These are phyloP conservation scores for Ornithoptera priamus DNA, from an alignment of 2,888 invertebrate genomes.

Conservation along the genomic window DNA sequence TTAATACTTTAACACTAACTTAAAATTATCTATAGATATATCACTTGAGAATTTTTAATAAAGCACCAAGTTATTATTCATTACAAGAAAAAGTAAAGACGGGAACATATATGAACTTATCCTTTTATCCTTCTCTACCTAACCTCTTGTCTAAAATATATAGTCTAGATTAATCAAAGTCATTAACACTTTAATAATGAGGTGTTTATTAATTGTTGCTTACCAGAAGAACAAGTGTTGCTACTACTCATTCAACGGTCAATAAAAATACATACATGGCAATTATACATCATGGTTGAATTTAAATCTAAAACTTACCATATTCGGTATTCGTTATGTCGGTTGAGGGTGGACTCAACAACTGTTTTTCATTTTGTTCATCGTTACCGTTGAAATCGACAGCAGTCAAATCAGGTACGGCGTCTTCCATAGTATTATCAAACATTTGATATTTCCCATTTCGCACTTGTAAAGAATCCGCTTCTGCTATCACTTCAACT, in stretches of 20 bases:
- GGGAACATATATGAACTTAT: too few relatives aligned
- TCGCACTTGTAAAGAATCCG: constrained; percentile 50
- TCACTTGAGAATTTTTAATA: too few relatives aligned
- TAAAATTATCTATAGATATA: not conserved
- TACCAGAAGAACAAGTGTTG: too few relatives aligned
- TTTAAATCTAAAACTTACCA: constrained; percentile 51
- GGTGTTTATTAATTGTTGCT: too few relatives aligned
- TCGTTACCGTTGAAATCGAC: constrained; percentile 48
- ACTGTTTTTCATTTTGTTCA: constrained; percentile 60
- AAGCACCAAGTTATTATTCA: too few relatives aligned
- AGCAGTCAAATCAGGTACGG: constrained; percentile 52
- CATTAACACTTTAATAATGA: too few relatives aligned
- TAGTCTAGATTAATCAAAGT: too few relatives aligned
- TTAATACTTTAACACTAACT: not conserved
- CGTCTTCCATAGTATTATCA: constrained; percentile 56
- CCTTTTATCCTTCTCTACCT: too few relatives aligned
- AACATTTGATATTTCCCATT: constrained; percentile 69
- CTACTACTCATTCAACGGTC: too few relatives aligned
- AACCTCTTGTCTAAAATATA: too few relatives aligned
- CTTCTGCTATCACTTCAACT: constrained; percentile 51
- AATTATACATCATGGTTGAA: not conserved
- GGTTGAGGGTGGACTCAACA: constrained; percentile 52
- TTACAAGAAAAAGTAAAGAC: too few relatives aligned
- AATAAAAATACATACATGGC: not conserved
- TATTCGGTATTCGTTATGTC: constrained; percentile 57